These are phyloP conservation scores for Phrynosoma blainvillii DNA, from an alignment of 2,113 vertebrate species.

Conservation along the genomic window DNA sequence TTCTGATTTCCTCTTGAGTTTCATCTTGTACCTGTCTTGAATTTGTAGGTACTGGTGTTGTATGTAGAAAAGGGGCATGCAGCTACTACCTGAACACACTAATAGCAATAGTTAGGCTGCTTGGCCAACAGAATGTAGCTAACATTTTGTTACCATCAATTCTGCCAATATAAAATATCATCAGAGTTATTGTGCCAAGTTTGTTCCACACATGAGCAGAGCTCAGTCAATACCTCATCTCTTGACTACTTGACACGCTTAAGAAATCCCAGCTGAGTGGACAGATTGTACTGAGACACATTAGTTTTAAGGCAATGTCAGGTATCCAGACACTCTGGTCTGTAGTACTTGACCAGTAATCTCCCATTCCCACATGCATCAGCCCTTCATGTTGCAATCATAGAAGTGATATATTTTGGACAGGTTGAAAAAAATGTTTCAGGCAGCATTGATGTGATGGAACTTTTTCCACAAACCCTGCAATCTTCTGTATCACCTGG, in stretches of 20 bases:
- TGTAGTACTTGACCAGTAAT: background rate
- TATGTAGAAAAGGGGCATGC: background rate
- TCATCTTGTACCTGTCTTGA: too few species aligned
- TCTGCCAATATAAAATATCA: too few species aligned
- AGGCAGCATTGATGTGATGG: too few species aligned
- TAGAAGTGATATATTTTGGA: background rate
- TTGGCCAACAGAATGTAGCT: background rate
- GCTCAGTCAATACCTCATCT: background rate
- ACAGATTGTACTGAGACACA: background rate
- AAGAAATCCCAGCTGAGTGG: background rate
- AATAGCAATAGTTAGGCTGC: background rate
- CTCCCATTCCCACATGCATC: background rate
- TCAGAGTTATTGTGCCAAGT: background rate
- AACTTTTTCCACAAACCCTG: too few species aligned
- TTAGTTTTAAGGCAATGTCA: background rate
- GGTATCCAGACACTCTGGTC: background rate
- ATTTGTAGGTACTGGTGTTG: background rate
- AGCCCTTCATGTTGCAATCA: background rate
- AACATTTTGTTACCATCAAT: background rate
- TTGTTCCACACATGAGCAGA: background rate
- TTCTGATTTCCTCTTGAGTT: background rate
- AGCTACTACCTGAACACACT: background rate
- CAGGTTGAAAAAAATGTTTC: background rate
- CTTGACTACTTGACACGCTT: background rate
- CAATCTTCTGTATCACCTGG: too few species aligned